These are phyloP conservation scores for Pimpla rufipes DNA, from an alignment of 2,888 invertebrate species.

Conservation along the genomic window DNA sequence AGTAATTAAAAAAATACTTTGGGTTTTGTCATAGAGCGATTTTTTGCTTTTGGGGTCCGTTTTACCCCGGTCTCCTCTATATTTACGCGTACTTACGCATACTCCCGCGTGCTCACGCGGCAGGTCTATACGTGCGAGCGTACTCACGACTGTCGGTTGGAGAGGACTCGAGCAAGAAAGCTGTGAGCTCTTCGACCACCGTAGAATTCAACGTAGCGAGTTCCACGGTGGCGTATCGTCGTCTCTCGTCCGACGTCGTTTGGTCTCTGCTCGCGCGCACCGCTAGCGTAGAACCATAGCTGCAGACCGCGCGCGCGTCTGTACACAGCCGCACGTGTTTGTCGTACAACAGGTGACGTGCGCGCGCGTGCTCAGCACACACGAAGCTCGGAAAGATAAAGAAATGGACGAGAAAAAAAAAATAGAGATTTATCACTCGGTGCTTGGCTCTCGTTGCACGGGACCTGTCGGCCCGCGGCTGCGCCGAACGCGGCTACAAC, in stretches of 20 bases:
- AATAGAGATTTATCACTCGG: slow-evolving; percentile 57
- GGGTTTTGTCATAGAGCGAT: too few relatives aligned
- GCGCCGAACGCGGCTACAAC: slow-evolving; percentile 24
- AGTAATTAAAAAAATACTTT: too few relatives aligned
- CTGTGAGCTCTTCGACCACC: slow-evolving; percentile 39
- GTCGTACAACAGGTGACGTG: slow-evolving; percentile 33
- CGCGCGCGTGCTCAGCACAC: slow-evolving; percentile 21
- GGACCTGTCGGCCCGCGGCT: slow-evolving; percentile 4
- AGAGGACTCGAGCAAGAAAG: slow-evolving; percentile 16
- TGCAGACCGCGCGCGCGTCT: slow-evolving; percentile 8
- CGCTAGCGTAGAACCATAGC: slow-evolving; percentile 30
- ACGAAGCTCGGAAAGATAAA: not conserved
- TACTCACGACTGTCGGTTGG: slow-evolving; percentile 5
- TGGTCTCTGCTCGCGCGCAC: slow-evolving; percentile 4
- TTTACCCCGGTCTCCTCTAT: slow-evolving; percentile 7
- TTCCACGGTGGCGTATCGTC: slow-evolving; percentile 32
- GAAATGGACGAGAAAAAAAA: not conserved
- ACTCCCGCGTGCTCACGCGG: not conserved
- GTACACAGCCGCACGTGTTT: not conserved
- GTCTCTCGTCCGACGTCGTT: slow-evolving; percentile 14
- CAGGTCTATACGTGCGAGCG: not conserved
- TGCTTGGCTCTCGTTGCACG: slow-evolving; percentile 30
- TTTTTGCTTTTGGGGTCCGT: too few relatives aligned
- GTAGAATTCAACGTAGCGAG: slow-evolving; percentile 25
- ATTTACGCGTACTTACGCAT: slow-evolving; percentile 37